Conservation (phyloP, 1,140 invertebrate species). For the Drosophila pectinifera region DNA sequence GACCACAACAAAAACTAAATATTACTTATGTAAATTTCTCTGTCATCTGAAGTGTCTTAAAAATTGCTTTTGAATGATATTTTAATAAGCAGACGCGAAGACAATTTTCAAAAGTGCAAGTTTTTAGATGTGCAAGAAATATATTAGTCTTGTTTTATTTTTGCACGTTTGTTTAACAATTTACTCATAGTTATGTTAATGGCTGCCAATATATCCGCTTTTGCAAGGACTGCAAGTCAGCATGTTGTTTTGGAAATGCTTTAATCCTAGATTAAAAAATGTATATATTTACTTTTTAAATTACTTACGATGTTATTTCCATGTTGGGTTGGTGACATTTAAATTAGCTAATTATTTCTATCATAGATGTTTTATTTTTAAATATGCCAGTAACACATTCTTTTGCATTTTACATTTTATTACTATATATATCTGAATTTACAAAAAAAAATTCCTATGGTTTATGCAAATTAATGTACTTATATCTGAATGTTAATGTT, state of each 20-base stretch:
- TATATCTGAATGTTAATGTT: constrained; percentile 35
- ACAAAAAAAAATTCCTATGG: constrained; percentile 56
- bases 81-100: constrained; percentile 54
- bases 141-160: constrained; percentile 73
- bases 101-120: constrained; percentile 47
- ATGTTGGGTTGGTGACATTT: background rate
- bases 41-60: constrained; percentile 44
- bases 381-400: background rate
- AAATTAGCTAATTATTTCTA: background rate
- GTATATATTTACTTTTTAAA: background rate
- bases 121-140: constrained; percentile 35
- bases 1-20: constrained; percentile 64
- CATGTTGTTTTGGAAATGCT: constrained; percentile 18
- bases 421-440: background rate
- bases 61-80: constrained; percentile 72
- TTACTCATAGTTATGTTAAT: constrained; percentile 63
- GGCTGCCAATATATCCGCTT: constrained; percentile 21
- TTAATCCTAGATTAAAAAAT: too few relatives aligned
- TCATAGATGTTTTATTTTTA: background rate
- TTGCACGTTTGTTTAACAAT: constrained; percentile 56
- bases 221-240: constrained; percentile 6
- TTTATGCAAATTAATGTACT: constrained; percentile 78
- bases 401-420: constrained; percentile 24
- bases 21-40: constrained; percentile 33
- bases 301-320: background rate